Evolutionary conservation across 2,797 vertebrate species (phyloP).

Genomic region (Sphenodon punctatus): DNA sequence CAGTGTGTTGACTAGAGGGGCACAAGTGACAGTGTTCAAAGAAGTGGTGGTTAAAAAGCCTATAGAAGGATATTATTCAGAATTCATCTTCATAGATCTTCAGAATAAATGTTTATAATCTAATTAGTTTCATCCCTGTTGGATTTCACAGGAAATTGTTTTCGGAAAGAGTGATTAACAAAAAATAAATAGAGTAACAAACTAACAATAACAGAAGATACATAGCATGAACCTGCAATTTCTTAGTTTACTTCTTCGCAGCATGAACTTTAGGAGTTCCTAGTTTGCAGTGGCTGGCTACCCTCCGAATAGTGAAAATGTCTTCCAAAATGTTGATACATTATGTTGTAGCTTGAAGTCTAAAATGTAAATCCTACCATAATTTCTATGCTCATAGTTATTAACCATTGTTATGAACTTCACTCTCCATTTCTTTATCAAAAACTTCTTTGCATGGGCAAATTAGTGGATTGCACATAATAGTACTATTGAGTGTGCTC

Average conservation of each 20-base stretch:
- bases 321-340: background rate
- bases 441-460: conserved; percentile 25
- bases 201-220: no score
- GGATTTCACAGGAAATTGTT: background rate
- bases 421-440: conserved; percentile 19
- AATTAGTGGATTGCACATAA: conserved; percentile 33
- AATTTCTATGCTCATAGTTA: conserved; percentile 32
- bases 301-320: background rate
- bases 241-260: background rate
- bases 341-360: conserved; percentile 8
- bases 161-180: background rate
- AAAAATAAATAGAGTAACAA: background rate
- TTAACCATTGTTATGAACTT: background rate
- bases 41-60: background rate
- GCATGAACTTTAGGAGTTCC: background rate
- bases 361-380: conserved; percentile 24
- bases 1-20: no score
- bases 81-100: background rate
- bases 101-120: background rate
- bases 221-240: background rate
- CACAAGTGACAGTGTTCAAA: no score
- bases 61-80: background rate
- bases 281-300: background rate
- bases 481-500: conserved; percentile 37
- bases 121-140: rapidly evolving